Evolutionary conservation across 2,888 invertebrate genomes (phyloP), one percentile per base, ranked within the genome.

Genomic region (Danaus chrysippus): DNA sequence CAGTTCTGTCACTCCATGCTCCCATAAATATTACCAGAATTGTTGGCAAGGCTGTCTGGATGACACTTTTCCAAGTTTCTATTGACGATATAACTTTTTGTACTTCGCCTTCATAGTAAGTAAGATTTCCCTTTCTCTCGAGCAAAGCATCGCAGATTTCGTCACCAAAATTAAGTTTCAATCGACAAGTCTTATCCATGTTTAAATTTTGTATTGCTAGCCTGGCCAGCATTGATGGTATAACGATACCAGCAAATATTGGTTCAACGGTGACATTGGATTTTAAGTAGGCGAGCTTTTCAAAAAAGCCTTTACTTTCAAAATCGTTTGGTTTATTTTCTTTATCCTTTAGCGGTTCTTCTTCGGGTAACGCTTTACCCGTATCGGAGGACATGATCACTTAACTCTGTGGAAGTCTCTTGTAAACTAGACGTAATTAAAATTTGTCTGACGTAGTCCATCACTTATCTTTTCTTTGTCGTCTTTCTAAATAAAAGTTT

Each of bases 241-340:
- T 91, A 3, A 95, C 93, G 70, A 94, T 92, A 55, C 94, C 94
- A 0, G 94, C 94, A 54, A 95, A 79, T 85, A 95, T 93, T 0
- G 95, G 95, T 73, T 95, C 95, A 0, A 95, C 94, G 1, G 94
- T 93, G 67, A 94, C 93, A 76, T 93, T 93, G 12, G 81, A 80
- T 69, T 87, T 88, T 53, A 94, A 72, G 68, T 91, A 91, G 61
- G 82, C 79, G 76, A 92, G 84, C 74, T 93, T 93, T 70, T 92
- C 86, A 12, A 78, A 75, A 65, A 92, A 84, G 9, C 83, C 87
- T 87, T 91, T 92, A 0, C 88, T 80, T 65, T 85, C 70, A 43
- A 69, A 65, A 52, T 71, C 67, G 44, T 69, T 49, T 58, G 70
- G 70, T 57, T 69, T 61, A 43, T 60, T 62, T 65, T 73, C 71